Evolutionary conservation across 2,113 vertebrate species (phyloP).

Genomic region (Anarrhichthys ocellatus): DNA sequence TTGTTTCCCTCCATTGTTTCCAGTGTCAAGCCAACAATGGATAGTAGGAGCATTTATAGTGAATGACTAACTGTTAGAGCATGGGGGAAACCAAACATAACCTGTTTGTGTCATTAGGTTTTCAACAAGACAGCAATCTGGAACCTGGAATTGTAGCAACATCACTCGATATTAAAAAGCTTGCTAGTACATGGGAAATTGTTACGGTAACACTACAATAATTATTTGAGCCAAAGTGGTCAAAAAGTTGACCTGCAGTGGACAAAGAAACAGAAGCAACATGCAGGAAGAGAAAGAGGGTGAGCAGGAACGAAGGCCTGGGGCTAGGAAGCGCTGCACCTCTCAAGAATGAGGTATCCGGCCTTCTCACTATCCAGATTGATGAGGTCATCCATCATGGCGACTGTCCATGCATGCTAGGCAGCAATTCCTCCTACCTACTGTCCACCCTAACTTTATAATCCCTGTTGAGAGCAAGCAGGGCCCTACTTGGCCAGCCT

Average conservation of each 20-base stretch:
- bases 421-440: conserved; percentile 19
- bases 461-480: background rate
- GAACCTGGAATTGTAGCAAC: background rate
- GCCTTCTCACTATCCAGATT: conserved; percentile 54
- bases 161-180: background rate
- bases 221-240: conserved; percentile 1
- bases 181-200: background rate
- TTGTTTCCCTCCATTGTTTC: conserved; percentile 73
- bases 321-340: conserved; percentile 57
- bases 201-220: background rate
- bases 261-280: background rate
- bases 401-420: conserved; percentile 8
- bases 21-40: conserved; percentile 56
- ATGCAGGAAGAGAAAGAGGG: conserved; percentile 22
- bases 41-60: conserved; percentile 46
- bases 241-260: background rate
- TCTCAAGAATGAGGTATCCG: conserved; percentile 53
- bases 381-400: conserved; percentile 70
- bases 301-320: conserved; percentile 21
- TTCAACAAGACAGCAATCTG: background rate
- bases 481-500: conserved; percentile 23
- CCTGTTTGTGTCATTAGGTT: conserved; percentile 18
- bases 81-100: conserved; percentile 41
- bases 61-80: conserved; percentile 48
- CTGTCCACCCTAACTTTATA: conserved; percentile 32